phyloP scores from a whole-genome alignment of 2,797 vertebrate species.

The Lophius americanus region DNA sequence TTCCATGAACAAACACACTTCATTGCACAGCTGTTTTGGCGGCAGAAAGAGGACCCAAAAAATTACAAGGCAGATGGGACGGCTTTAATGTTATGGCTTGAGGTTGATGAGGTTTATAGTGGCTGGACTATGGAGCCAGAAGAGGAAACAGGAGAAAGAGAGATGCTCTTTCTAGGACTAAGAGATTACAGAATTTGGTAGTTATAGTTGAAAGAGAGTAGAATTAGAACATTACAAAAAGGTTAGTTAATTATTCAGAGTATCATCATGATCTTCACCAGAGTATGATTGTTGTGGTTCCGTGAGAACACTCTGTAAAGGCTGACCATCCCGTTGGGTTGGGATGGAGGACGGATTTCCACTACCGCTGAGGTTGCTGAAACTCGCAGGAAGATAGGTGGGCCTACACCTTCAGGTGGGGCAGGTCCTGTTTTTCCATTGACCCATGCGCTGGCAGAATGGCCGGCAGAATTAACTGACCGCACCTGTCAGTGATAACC shows the following conservation, averaged over 20 bases:
- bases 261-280: constrained; percentile 79
- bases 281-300: constrained; percentile 69
- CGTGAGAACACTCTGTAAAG: constrained; percentile 89
- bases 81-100: too few relatives aligned
- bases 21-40: too few relatives aligned
- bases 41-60: too few relatives aligned
- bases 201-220: neutral
- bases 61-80: too few relatives aligned
- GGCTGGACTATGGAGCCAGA: neutral
- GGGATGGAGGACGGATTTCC: constrained; percentile 84
- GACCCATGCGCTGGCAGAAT: constrained; percentile 84
- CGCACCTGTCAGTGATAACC: constrained; percentile 82
- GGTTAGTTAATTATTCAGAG: neutral
- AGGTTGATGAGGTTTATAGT: too few relatives aligned
- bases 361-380: constrained; percentile 87
- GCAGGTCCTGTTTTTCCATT: constrained; percentile 86
- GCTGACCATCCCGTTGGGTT: constrained; percentile 87
- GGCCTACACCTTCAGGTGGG: constrained; percentile 87
- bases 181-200: neutral
- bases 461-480: constrained; percentile 88
- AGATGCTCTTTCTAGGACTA: neutral
- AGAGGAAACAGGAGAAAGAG: neutral
- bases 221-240: neutral
- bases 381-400: constrained; percentile 80
- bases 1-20: too few relatives aligned